Evolutionary conservation across 1,140 invertebrate genomes (phyloP).

Genomic region (Tachypleus tridentatus): DNA sequence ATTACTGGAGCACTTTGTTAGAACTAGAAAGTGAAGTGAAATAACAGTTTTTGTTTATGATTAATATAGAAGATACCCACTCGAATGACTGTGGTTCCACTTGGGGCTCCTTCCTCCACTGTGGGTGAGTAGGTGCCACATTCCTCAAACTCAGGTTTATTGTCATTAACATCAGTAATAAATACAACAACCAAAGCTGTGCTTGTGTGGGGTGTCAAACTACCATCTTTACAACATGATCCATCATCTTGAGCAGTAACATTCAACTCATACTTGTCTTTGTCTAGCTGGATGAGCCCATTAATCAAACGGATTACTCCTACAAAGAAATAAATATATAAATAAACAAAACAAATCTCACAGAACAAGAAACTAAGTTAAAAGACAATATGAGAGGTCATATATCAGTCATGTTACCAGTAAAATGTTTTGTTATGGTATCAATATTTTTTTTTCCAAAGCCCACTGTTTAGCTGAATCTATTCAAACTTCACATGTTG

Average conservation of each 20-base stretch:
- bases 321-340: neutral
- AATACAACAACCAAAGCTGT: slow-evolving; percentile 93
- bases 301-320: slow-evolving; percentile 76
- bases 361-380: neutral
- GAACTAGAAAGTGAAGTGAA: no score
- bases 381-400: no score
- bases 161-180: slow-evolving; percentile 92
- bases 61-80: slow-evolving; percentile 37
- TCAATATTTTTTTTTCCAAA: no score
- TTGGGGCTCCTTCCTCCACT: slow-evolving; percentile 73
- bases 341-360: no score
- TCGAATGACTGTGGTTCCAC: slow-evolving; percentile 74
- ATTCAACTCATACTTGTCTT: slow-evolving; percentile 77
- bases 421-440: no score
- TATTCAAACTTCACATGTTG: no score
- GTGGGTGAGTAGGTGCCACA: slow-evolving; percentile 83
- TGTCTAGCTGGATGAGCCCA: slow-evolving; percentile 65
- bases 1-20: no score
- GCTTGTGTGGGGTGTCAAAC: slow-evolving; percentile 71
- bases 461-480: no score
- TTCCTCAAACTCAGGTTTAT: slow-evolving; percentile 86
- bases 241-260: slow-evolving; percentile 90
- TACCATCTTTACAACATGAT: slow-evolving; percentile 76
- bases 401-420: no score
- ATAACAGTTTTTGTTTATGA: no score